phyloP scores from a whole-genome alignment of 2,113 vertebrate genomes.

The Dendropsophus ebraccatus region DNA sequence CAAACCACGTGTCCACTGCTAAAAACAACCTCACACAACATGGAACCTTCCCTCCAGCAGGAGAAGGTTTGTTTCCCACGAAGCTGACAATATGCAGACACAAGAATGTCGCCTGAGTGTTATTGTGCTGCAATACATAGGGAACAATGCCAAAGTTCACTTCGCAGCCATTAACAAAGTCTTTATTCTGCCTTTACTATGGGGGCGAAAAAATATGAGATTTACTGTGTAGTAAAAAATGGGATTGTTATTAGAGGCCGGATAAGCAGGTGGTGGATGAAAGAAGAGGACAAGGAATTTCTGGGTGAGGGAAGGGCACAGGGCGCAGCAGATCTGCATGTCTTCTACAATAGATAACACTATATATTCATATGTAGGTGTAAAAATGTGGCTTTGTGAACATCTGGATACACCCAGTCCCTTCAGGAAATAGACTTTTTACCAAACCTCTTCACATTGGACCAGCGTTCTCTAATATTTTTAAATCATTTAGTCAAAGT shows the following conservation, averaged over 20 bases:
- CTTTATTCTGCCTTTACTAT: slow-evolving; percentile 7
- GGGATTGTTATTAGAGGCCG: neutral
- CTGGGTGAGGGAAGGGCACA: neutral
- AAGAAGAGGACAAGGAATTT: neutral
- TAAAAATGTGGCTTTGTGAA: neutral
- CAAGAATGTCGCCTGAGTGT: slow-evolving; percentile 8
- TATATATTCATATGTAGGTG: neutral
- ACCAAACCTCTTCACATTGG: too few species aligned
- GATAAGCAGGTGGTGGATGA: neutral
- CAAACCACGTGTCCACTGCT: slow-evolving; percentile 11
- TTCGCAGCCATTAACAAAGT: neutral
- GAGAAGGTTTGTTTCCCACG: slow-evolving; percentile 32
- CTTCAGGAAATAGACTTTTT: neutral
- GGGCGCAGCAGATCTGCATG: neutral
- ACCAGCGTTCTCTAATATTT: too few species aligned
- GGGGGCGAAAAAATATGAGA: neutral
- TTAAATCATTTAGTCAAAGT: too few species aligned
- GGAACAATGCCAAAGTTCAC: slow-evolving; percentile 2
- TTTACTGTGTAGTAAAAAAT: slow-evolving; percentile 4
- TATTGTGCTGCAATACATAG: neutral
- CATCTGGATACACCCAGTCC: neutral
- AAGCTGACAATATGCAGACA: neutral
- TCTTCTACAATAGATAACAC: neutral
- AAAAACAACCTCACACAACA: slow-evolving; percentile 33
- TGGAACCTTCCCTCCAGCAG: slow-evolving; percentile 6